Evolutionary conservation across 1,140 invertebrate species (phyloP).

Genomic region (Campoletis sonorensis): DNA sequence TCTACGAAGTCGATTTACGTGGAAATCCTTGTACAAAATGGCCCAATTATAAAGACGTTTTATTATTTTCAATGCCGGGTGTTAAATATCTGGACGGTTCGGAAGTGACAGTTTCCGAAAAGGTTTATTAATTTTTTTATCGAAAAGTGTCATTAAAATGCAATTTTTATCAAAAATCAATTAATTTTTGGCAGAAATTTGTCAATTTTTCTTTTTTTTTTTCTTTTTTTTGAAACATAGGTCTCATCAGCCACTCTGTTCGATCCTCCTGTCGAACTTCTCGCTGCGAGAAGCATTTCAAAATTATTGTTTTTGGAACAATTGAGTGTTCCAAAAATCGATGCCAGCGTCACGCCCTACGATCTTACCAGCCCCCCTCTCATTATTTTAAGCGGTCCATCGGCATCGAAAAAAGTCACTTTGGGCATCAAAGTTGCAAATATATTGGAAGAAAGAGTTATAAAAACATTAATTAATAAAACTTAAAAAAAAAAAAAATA

Average conservation of each 20-base stretch:
- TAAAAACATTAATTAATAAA: no score
- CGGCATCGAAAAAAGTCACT: constrained; percentile 57
- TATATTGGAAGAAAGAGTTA: constrained; percentile 58
- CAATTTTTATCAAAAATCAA: not conserved
- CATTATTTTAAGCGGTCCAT: constrained; percentile 64
- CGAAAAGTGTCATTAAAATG: no score
- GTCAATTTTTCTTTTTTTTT: constrained; percentile 32
- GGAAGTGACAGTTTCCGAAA: constrained; percentile 59
- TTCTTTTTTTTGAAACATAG: constrained; percentile 46
- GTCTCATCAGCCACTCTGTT: constrained; percentile 60
- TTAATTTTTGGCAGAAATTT: not conserved
- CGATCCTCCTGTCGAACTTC: constrained; percentile 57
- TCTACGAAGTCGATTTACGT: constrained; percentile 62
- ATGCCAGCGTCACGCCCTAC: constrained; percentile 58
- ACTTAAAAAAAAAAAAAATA: no score
- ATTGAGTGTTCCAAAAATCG: constrained; percentile 59
- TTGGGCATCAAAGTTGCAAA: constrained; percentile 52
- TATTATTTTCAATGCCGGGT: constrained; percentile 62
- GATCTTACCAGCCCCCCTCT: constrained; percentile 61
- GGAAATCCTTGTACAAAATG: constrained; percentile 66
- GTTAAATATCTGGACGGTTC: constrained; percentile 61
- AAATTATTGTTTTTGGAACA: constrained; percentile 66
- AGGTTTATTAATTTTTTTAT: constrained; percentile 49
- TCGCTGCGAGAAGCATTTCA: constrained; percentile 57
- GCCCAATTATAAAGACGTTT: constrained; percentile 65